Percentiles rank a stretch among this genome's conserved stretches.
phyloP scores from a whole-genome alignment of 23 tunicate genomes.

The Clavelina lepadiformis region DNA sequence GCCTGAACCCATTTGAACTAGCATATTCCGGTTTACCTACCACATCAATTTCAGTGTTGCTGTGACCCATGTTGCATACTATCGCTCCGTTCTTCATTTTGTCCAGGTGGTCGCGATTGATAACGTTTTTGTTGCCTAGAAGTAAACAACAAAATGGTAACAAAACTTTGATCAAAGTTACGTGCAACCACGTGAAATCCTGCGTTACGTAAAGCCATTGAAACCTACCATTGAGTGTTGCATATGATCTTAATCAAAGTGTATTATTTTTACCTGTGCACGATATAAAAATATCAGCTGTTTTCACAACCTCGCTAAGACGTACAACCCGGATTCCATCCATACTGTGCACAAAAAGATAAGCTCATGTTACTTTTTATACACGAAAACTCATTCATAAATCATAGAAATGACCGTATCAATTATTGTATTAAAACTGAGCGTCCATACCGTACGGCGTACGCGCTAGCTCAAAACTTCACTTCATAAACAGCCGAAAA shows the following conservation, averaged over 20 bases:
- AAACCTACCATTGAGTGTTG: too few relatives aligned
- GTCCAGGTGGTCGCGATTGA: constrained; percentile 73
- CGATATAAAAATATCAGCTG: constrained; percentile 85
- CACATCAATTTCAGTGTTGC: constrained; percentile 93
- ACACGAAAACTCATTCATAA: too few relatives aligned
- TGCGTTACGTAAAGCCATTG: too few relatives aligned
- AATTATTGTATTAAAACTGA: too few relatives aligned
- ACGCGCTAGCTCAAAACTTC: too few relatives aligned
- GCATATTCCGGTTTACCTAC: constrained; percentile 30
- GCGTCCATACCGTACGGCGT: too few relatives aligned
- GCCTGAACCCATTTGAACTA: too few relatives aligned
- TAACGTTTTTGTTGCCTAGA: constrained; percentile 88
- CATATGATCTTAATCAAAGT: too few relatives aligned
- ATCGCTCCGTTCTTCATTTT: constrained; percentile 98
- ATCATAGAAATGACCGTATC: too few relatives aligned
- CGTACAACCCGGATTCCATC: constrained; percentile 94
- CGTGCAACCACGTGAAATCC: too few relatives aligned
- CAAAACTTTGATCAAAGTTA: neutral
- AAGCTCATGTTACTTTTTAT: neutral
- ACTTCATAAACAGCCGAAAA: too few relatives aligned
- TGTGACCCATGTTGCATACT: constrained; percentile 99
- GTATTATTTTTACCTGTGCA: constrained; percentile 93
- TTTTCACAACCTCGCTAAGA: constrained; percentile 63
- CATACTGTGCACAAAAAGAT: constrained; percentile 45
- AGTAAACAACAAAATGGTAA: neutral